These are phyloP conservation scores for Archips xylosteana DNA, from an alignment of 2,888 invertebrate genomes.

Conservation along the genomic window DNA sequence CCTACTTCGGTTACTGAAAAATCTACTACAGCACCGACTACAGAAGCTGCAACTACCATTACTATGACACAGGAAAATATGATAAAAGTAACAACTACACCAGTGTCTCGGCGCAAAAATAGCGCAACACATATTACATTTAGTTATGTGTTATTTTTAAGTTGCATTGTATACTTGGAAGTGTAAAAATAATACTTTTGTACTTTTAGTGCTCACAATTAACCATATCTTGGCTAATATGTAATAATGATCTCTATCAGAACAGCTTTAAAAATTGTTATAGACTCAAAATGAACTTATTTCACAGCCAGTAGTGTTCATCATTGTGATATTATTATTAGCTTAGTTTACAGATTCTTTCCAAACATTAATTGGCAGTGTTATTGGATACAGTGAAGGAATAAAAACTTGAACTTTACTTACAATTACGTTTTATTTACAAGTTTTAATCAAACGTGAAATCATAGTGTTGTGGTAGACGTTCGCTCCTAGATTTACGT, in stretches of 20 bases:
- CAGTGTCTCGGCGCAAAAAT: slow-evolving; percentile 29
- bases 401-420: slow-evolving; percentile 36
- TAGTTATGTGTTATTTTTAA: slow-evolving; percentile 15
- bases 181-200: slow-evolving; percentile 19
- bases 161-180: slow-evolving; percentile 18
- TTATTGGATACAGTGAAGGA: slow-evolving; percentile 17
- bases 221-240: slow-evolving; percentile 14
- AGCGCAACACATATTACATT: slow-evolving; percentile 16
- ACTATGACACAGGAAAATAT: slow-evolving; percentile 19
- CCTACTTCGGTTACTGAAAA: slow-evolving; percentile 52
- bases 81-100: slow-evolving; percentile 20
- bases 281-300: slow-evolving; percentile 44
- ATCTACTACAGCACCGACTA: slow-evolving; percentile 52
- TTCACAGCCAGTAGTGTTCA: slow-evolving; percentile 54
- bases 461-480: slow-evolving; percentile 72
- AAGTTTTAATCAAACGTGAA: slow-evolving; percentile 69
- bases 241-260: slow-evolving; percentile 39
- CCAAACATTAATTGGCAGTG: slow-evolving; percentile 13
- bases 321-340: slow-evolving; percentile 66
- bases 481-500: slow-evolving; percentile 63
- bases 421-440: slow-evolving; percentile 27
- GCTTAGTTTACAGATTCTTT: slow-evolving; percentile 47
- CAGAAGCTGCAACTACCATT: slow-evolving; percentile 44
- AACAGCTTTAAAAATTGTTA: slow-evolving; percentile 17
- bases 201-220: slow-evolving; percentile 22